Evolutionary conservation across 2,888 invertebrate genomes (phyloP), one percentile per base, ranked within the genome.

Genomic region (Conus canariensis): DNA sequence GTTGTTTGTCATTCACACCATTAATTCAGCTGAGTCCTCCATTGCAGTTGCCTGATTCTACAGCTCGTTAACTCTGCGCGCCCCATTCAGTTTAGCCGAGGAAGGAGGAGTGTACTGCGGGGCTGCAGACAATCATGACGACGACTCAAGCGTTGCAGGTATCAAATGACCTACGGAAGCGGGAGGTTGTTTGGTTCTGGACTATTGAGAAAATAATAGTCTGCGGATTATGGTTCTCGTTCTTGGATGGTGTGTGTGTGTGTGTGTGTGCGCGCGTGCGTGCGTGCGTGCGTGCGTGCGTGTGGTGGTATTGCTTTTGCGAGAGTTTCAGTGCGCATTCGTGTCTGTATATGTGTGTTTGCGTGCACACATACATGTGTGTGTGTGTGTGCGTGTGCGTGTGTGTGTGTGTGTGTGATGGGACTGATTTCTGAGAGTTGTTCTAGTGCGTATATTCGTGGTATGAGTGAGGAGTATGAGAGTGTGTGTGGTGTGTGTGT

Each of bases 121-220:
- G 30, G 9, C 80, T 7, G 22, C 58, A 58, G 16, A 58, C 19
- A 3, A 83, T 56, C 85, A 87, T 87, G 87, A 22, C 87, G 10
- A 87, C 87, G 10, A 74, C 87, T 8, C 74, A 87, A 67, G 87
- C 87, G 19, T 8, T 87, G 22, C 87, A 87, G 87, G 87, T 83
- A 64, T 64, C 64, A 64, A 64, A 64, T 64, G 16, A 64, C 64
- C 12, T 64, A 45, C 22, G 60, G 22, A 12, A 8, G 22, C 7
- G 14, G 12, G 6, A 1, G 10, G 12, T 14, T 9, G 30, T 10
- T 9, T 5, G 77, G 8, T 30, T 77, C 9, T 77, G 9, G 9
- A 30, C 8, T 77, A 8, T 77, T 9, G 70, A 16, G 70, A 22
- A 70, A 70, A 8, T 16, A 2, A 45, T 45, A 45, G 45, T 45